Base-by-base conservation (phyloP, 2,888 invertebrate genomes). In the Dysmachus trigonus region DNA sequence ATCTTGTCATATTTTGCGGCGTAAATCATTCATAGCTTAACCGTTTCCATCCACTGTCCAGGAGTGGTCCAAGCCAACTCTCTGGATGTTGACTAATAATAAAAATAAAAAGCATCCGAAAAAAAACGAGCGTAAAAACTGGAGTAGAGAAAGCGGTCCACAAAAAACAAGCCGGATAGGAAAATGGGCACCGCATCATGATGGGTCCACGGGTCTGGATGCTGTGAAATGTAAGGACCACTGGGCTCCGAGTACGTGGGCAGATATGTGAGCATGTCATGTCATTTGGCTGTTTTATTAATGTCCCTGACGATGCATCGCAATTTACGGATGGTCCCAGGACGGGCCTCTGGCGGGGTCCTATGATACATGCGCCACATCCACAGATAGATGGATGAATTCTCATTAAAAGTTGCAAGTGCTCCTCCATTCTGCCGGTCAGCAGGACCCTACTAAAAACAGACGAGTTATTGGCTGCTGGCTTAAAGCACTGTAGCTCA, bases 391-490 rank as follows among this genome's bases (percentile, higher is more conserved):
- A 79, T 51, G 47, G 79, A 79, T 79, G 79, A 79, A 47, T 79
- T 79, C 79, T 79, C 79, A 79, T 79, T 79, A 79, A 79, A 79
- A 79, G 79, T 79, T 79, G 79, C 79, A 79, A 79, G 27, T 47
- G 51, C 27, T 51, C 73, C 73, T 62, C 62, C 62, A 27, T 62
- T 13, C 22, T 62, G 27, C 27, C 62, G 62, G 18, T 62, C 62
- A 62, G 27, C 62, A 62, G 62, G 27, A 62, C 62, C 18, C 18
- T 10, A 76, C 38, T 76, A 76, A 76, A 76, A 76, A 22, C 38
- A 38, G 38, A 76, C 76, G 76, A 76, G 76, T 18, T 76, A 76
- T 76, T 76, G 76, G 76, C 22, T 38, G 22, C 76, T 38, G 76
- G 33, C 76, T 35, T 76, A 76, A 76, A 76, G 76, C 76, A 18